Percentiles rank a stretch among this genome's conserved stretches.
Evolutionary conservation across 2,113 vertebrate species (phyloP).

Genomic region (Menidia beryllina): DNA sequence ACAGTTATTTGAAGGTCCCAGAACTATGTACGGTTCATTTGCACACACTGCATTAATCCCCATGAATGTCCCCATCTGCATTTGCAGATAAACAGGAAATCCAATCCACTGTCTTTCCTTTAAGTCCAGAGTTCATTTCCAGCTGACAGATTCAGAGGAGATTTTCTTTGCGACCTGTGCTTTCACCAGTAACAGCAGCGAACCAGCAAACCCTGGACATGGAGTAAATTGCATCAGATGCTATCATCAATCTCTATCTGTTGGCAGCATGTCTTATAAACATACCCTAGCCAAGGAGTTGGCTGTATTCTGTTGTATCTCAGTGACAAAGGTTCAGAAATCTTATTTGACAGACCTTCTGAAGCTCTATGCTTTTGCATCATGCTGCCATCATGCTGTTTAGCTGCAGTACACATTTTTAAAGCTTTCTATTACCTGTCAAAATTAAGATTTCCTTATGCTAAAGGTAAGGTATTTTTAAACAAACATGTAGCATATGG

Average conservation of each 20-base stretch:
- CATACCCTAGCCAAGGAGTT: constrained; percentile 41
- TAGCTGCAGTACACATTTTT: background rate
- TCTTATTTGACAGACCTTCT: constrained; percentile 16
- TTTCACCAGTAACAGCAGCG: constrained; percentile 59
- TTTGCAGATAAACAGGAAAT: constrained; percentile 66
- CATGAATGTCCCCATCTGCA: constrained; percentile 54
- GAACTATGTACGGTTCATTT: constrained; percentile 26
- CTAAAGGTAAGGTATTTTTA: too few relatives aligned
- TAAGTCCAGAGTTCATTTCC: constrained; percentile 54
- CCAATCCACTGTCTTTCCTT: constrained; percentile 53
- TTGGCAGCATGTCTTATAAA: constrained; percentile 65
- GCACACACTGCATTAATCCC: constrained; percentile 16
- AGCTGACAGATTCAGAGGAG: constrained; percentile 59
- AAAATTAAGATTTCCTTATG: too few relatives aligned
- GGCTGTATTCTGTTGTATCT: constrained; percentile 60
- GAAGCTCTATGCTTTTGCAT: constrained; percentile 2
- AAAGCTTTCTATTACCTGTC: background rate
- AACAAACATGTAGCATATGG: background rate
- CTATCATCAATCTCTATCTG: constrained; percentile 77
- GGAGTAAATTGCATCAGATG: constrained; percentile 76
- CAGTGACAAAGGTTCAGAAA: constrained; percentile 55
- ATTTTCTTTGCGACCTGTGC: constrained; percentile 65
- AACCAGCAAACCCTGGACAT: constrained; percentile 68
- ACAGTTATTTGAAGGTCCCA: constrained; percentile 29
- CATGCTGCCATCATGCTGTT: background rate